Percentiles rank a stretch among this genome's conserved stretches.
These are phyloP conservation scores for Polyodon spathula DNA, from an alignment of 2,113 vertebrate species.

Conservation along the genomic window DNA sequence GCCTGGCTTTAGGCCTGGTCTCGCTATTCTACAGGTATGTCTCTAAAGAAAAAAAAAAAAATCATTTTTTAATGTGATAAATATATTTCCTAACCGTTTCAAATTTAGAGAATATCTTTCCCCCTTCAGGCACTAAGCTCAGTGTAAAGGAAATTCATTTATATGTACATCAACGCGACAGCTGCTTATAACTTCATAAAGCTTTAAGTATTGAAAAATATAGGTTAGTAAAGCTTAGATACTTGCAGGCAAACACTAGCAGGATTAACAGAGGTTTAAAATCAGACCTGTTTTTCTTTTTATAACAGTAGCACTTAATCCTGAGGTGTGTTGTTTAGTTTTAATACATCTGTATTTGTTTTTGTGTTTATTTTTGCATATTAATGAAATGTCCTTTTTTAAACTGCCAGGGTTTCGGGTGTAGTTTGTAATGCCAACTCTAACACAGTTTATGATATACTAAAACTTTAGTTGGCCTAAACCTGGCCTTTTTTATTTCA, in stretches of 20 bases:
- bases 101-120: not conserved
- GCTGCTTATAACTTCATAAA: not conserved
- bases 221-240: no score
- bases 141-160: not conserved
- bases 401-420: no score
- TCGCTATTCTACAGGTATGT: conserved; percentile 87
- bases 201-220: no score
- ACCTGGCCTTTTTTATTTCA: no score
- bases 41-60: not conserved
- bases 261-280: no score
- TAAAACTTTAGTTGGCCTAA: no score
- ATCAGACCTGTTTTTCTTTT: not conserved
- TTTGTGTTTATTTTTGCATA: not conserved
- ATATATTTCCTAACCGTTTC: not conserved
- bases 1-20: conserved; percentile 77
- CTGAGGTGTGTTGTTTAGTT: not conserved
- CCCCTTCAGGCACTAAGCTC: not conserved
- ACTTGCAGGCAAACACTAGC: no score
- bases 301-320: not conserved
- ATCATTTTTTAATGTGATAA: not conserved
- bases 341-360: conserved; percentile 47
- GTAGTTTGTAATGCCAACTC: no score
- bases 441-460: no score
- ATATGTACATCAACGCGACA: not conserved
- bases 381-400: conserved; percentile 13